Evolutionary conservation across 2,888 invertebrate species (phyloP), one percentile per base, ranked within the genome.

Genomic region (Craniophora ligustri): DNA sequence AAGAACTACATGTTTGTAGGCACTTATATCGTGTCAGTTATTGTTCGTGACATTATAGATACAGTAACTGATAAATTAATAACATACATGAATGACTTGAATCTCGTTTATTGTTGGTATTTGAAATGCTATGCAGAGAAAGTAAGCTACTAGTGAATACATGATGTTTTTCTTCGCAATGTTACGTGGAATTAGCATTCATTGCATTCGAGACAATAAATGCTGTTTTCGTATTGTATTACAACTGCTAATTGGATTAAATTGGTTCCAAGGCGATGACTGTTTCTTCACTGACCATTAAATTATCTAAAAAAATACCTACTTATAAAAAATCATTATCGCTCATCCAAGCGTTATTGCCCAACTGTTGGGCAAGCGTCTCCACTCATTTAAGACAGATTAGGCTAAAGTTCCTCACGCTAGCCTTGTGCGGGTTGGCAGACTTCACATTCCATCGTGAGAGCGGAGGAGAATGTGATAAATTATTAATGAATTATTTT

Each of bases 161-260:
- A 57, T 19, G 11, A 21, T 54, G 19, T 21, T 21, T 23, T 30
- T 54, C 7, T 32, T 42, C 14, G n/a, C 32, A 54, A 6, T 10
- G 16, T 30, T 44, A 15, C 11, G 35, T 41, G 10, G 10, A 40
- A 40, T 51, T 18, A 16, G 19, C 14, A 23, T 35, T 11, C 8
- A n/a, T 30, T 11, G 26, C 40, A 16, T 7, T 16, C 3, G 2
- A 13, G 31, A 14, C 31, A 8, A 14, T 26, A 19, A 31, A 39
- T 35, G 16, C 32, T 41, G 32, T 46, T 63, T 36, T 54, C 21
- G 2, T 45, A 7, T n/a, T 45, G 46, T 15, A 54, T 46, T 55
- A 19, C 46, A 18, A 23, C 21, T 41, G 31, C 15, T 49, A 63
- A 63, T 63, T 53, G 34, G 23, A 32, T 18, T 48, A 26, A 53